Percentiles rank a stretch among this genome's conserved stretches.
Evolutionary conservation across 2,888 invertebrate species (phyloP).

Genomic region (Odontocerum albicorne): DNA sequence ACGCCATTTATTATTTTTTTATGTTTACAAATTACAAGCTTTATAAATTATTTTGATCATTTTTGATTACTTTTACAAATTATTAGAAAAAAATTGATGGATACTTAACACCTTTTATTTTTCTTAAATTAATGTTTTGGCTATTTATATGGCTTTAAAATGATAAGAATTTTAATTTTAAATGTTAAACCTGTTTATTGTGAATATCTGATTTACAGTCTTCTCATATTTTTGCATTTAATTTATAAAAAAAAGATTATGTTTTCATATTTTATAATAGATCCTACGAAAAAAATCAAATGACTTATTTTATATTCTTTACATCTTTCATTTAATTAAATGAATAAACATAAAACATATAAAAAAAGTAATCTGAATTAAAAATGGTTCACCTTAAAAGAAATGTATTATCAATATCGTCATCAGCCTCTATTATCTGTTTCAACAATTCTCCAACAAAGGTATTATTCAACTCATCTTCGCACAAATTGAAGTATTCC

Average conservation of each 20-base stretch:
- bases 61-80: no score
- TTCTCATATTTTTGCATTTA: no score
- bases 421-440: slow-evolving; percentile 38
- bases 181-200: no score
- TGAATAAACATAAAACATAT: background rate
- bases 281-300: background rate
- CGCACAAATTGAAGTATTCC: slow-evolving; percentile 73
- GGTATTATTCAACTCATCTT: slow-evolving; percentile 77
- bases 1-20: no score
- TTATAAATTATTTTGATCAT: no score
- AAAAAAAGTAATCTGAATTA: background rate
- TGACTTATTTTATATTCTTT: background rate
- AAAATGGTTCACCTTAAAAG: slow-evolving; percentile 20
- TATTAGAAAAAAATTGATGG: no score
- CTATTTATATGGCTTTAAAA: slow-evolving; percentile 11
- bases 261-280: background rate
- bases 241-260: background rate
- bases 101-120: no score
- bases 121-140: no score
- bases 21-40: no score
- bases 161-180: no score
- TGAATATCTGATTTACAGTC: no score
- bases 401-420: slow-evolving; percentile 33
- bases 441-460: slow-evolving; percentile 65
- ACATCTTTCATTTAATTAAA: background rate